Evolutionary conservation across 2,113 vertebrate species (phyloP), one percentile per base, ranked within the genome.

Genomic region (Circaetus cinerascens): DNA sequence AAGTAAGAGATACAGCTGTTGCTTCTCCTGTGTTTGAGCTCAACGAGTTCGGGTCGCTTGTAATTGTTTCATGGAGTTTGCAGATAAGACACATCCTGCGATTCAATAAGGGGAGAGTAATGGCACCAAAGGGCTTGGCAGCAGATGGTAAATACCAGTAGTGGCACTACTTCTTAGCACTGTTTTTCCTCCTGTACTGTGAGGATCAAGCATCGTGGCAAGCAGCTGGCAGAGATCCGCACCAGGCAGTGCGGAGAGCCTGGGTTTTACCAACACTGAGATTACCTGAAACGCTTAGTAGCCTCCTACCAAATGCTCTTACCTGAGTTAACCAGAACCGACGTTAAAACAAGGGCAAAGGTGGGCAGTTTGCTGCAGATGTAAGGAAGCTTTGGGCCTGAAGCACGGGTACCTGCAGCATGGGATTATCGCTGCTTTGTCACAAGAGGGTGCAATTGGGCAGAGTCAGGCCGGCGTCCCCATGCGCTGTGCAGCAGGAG

Each of bases 361-460:
- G 34, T 5, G 3, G 29, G 48, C 41, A 13, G 32, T 14, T 75
- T 1, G 8, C 62, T 48, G 41, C 32, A 5, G 57, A 0, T 3
- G 57, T 2, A 1, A 21, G 59, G 59, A 15, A 53, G 46, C 0
- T 15, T 14, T 50, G 27, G 30, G 23, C n/a, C 29, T 8, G 48
- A 10, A 22, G 21, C 41, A 4, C 2, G 7, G 43, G 71, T 23
- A 15, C 66, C 86, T 45, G 55, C 63, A 55, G 93, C 38, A 0
- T 38, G 2, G 94, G 85, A 11, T 36, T 15, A 7, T 59, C 27
- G 5, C 67, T 66, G 79, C 80, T 30, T 21, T 16, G 60, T 83
- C 95, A 93, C 95, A 60, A 92, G 95, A 72, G 94, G 96, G 95
- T 90, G 96, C 91, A 67, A 4, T 64, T 56, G 86, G 93, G 72